Conservation (phyloP, 2,797 vertebrate species). For the Cuculus canorus region DNA sequence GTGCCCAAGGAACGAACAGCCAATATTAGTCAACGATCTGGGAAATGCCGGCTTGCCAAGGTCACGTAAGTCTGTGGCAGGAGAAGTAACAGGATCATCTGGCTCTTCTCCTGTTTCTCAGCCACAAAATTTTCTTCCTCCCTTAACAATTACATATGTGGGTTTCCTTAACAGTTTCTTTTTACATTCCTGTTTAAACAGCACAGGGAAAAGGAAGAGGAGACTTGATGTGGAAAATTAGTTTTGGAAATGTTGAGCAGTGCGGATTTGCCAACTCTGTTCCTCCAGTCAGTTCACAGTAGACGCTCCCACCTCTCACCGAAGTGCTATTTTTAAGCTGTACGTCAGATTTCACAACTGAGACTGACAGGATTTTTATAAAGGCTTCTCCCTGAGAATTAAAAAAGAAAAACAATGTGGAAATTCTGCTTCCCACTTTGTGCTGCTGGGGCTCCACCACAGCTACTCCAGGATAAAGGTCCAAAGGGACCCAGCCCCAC, state of each 20-base stretch:
- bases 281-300: constrained; percentile 34
- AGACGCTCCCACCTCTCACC: constrained; percentile 6
- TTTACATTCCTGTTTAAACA: constrained; percentile 75
- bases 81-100: constrained; percentile 57
- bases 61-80: constrained; percentile 52
- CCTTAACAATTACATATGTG: constrained; percentile 64
- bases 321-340: constrained; percentile 59
- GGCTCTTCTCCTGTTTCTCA: constrained; percentile 49
- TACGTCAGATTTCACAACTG: constrained; percentile 59
- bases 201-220: constrained; percentile 68
- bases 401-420: not conserved
- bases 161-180: constrained; percentile 73
- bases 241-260: constrained; percentile 69
- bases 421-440: not conserved
- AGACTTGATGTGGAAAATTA: constrained; percentile 74
- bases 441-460: not conserved
- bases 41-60: constrained; percentile 13
- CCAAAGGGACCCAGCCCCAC: not conserved
- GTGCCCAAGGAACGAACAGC: not conserved
- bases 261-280: constrained; percentile 36
- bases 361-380: constrained; percentile 43
- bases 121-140: constrained; percentile 58
- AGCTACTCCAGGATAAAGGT: constrained; percentile 1
- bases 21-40: not conserved
- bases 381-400: constrained; percentile 38